phyloP scores from a whole-genome alignment of 2,797 vertebrate genomes.

The Coendou prehensilis region DNA sequence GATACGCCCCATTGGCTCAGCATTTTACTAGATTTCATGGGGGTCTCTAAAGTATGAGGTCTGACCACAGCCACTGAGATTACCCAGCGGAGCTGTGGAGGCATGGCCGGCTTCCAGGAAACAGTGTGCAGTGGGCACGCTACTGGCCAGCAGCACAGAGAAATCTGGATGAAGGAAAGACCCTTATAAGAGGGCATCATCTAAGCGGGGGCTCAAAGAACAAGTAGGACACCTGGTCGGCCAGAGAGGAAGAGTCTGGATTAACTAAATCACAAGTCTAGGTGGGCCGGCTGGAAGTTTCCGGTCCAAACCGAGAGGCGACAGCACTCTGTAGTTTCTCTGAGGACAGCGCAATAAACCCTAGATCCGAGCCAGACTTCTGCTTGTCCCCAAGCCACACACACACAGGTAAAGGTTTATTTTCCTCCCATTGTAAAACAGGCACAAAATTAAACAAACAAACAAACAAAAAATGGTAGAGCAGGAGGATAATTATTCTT shows the following conservation, averaged over 20 bases:
- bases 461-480: not conserved
- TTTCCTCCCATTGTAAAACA: conserved; percentile 40
- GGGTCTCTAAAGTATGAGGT: not conserved
- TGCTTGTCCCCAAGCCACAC: not conserved
- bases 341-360: not conserved
- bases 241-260: not conserved
- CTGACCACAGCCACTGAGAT: not conserved
- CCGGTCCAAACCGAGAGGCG: not conserved
- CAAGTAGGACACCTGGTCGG: not conserved
- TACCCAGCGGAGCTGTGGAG: not conserved
- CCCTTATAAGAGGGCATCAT: not conserved
- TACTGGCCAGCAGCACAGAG: not conserved
- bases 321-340: not conserved
- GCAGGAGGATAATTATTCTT: not conserved
- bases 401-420: not conserved
- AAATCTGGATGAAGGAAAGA: not conserved
- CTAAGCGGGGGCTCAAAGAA: not conserved
- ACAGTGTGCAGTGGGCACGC: not conserved
- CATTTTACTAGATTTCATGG: not conserved
- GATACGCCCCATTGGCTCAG: not conserved
- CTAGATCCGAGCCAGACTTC: not conserved
- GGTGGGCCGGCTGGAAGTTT: not conserved
- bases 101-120: not conserved
- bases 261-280: not conserved
- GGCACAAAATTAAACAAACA: not conserved